Evolutionary conservation across 1,140 invertebrate species (phyloP).

Genomic region (Heliconius himera): DNA sequence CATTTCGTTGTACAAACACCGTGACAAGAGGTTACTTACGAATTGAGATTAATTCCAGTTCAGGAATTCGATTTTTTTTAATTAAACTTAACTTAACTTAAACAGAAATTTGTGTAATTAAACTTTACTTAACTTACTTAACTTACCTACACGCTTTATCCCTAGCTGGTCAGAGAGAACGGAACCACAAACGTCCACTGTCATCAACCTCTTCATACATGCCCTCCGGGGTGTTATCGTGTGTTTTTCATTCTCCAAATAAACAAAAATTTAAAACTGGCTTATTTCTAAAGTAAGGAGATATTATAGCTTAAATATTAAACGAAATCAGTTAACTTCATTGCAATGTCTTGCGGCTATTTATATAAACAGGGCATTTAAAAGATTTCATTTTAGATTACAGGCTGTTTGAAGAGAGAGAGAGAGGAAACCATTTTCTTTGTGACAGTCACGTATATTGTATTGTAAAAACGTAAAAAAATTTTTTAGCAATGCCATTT

Average conservation of each 20-base stretch:
- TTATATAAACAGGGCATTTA: constrained; percentile 48
- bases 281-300: neutral
- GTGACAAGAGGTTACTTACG: constrained; percentile 72
- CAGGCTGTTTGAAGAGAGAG: constrained; percentile 19
- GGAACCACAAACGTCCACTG: too few relatives aligned
- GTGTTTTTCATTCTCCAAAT: neutral
- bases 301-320: constrained; percentile 1
- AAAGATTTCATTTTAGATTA: constrained; percentile 42
- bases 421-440: constrained; percentile 39
- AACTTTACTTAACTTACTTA: too few relatives aligned
- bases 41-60: constrained; percentile 78
- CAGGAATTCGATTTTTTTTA: constrained; percentile 45
- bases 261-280: too few relatives aligned
- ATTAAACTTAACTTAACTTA: neutral
- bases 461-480: constrained; percentile 21
- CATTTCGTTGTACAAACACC: constrained; percentile 77
- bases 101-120: too few relatives aligned
- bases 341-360: constrained; percentile 60
- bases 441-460: constrained; percentile 48
- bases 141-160: too few relatives aligned
- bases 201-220: too few relatives aligned
- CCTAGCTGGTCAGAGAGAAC: too few relatives aligned
- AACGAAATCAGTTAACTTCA: constrained; percentile 41
- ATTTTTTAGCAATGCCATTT: constrained; percentile 12
- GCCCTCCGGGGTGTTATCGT: too few relatives aligned